Conservation (phyloP, 2,113 vertebrate genomes). For the Baryphthengus martii region DNA sequence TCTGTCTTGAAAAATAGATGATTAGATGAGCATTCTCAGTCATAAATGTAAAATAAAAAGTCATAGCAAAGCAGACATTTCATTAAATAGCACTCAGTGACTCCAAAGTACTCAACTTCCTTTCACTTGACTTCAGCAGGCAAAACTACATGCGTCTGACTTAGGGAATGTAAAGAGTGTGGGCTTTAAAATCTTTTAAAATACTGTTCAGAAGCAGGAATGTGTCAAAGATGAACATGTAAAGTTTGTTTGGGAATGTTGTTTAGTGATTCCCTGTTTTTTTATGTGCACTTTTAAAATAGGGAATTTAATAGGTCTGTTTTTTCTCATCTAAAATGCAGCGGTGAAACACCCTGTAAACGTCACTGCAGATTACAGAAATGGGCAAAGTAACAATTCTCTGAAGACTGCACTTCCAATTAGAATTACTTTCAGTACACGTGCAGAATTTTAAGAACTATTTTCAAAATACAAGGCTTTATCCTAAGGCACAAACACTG, state of each 20-base stretch:
- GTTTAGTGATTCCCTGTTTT: background rate
- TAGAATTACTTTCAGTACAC: background rate
- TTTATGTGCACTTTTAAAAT: background rate
- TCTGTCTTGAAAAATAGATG: background rate
- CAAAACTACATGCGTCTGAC: accelerated
- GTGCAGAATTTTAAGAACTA: background rate
- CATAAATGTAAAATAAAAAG: background rate
- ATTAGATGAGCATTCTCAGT: background rate
- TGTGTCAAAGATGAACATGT: background rate
- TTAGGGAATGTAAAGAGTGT: background rate
- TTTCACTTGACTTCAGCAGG: background rate
- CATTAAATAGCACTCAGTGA: background rate
- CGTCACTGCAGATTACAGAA: background rate
- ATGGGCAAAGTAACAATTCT: background rate
- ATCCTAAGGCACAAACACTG: background rate
- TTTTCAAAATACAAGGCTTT: background rate
- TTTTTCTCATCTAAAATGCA: background rate
- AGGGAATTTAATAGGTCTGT: background rate
- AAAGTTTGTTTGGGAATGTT: background rate
- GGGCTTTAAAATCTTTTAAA: background rate
- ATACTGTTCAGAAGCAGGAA: background rate
- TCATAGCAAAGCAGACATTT: background rate
- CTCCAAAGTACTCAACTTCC: background rate
- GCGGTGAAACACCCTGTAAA: background rate
- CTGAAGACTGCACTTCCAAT: background rate